Conservation (phyloP, 2,888 invertebrate genomes). For the Petrolisthes manimaculis region DNA sequence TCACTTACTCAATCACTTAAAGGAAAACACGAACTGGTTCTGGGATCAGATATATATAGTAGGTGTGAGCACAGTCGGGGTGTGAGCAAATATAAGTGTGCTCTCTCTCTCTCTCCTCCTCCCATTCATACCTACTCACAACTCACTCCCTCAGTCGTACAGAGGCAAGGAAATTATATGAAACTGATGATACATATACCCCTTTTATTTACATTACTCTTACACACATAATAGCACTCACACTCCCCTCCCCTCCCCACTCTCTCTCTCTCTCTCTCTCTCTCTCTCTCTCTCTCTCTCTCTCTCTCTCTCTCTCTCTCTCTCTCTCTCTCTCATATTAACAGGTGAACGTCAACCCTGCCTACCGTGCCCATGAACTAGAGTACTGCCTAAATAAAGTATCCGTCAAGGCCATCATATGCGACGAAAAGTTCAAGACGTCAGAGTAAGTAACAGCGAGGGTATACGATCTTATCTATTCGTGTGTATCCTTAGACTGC, state of each 20-base stretch:
- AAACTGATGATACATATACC: neutral
- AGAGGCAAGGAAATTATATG: too few relatives aligned
- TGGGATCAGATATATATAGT: too few relatives aligned
- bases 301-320: too few relatives aligned
- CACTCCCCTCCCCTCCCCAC: neutral
- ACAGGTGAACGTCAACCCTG: slow-evolving; percentile 81
- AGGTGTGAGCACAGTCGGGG: too few relatives aligned
- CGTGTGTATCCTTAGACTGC: neutral
- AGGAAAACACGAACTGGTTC: too few relatives aligned
- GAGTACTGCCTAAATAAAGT: slow-evolving; percentile 81
- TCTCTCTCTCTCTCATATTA: neutral
- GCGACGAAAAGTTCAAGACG: slow-evolving; percentile 76
- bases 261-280: neutral
- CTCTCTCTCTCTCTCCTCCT: too few relatives aligned
- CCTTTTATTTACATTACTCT: neutral
- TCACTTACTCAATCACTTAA: too few relatives aligned
- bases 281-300: neutral
- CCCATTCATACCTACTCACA: too few relatives aligned
- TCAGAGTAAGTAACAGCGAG: slow-evolving; percentile 74
- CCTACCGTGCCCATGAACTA: slow-evolving; percentile 79
- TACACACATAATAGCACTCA: neutral
- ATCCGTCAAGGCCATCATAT: slow-evolving; percentile 77
- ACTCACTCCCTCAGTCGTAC: too few relatives aligned
- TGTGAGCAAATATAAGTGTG: too few relatives aligned
- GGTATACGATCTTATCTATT: neutral